A percentile compares a stretch with the other conserved stretches of the same genome.
phyloP scores from a whole-genome alignment of 2,888 invertebrate species.

The Branchipolynoe longqiensis region DNA sequence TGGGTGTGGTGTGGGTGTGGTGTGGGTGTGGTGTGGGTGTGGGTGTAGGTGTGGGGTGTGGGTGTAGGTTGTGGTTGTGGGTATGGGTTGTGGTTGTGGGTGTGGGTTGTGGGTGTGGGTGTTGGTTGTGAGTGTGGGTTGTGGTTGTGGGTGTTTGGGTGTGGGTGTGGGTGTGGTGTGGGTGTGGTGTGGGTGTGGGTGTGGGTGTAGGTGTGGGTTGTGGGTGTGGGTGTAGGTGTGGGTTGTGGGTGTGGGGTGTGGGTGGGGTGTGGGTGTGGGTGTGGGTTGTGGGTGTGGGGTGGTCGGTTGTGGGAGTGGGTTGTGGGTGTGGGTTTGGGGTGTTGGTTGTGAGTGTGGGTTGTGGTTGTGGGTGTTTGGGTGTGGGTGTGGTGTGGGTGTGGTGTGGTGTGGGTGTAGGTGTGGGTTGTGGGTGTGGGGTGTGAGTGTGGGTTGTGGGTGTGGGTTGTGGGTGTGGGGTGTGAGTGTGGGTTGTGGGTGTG shows the following conservation, averaged over 20 bases:
- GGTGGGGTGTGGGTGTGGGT: not conserved
- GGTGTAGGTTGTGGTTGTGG: too few species aligned
- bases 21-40: too few species aligned
- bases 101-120: too few species aligned
- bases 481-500: not conserved
- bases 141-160: too few species aligned
- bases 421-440: not conserved
- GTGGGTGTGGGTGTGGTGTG: too few species aligned
- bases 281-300: not conserved
- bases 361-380: not conserved
- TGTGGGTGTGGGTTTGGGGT: not conserved
- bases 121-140: too few species aligned
- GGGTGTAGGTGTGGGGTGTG: too few species aligned
- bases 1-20: too few species aligned
- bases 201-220: too few species aligned
- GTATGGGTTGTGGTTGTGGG: too few species aligned
- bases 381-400: not conserved
- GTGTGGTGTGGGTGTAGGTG: not conserved
- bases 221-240: not conserved
- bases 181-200: too few species aligned
- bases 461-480: not conserved
- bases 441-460: not conserved
- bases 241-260: not conserved
- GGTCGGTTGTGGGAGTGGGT: not conserved
- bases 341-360: not conserved